phyloP scores from a whole-genome alignment of 2,888 invertebrate genomes.

The Idaea biselata region DNA sequence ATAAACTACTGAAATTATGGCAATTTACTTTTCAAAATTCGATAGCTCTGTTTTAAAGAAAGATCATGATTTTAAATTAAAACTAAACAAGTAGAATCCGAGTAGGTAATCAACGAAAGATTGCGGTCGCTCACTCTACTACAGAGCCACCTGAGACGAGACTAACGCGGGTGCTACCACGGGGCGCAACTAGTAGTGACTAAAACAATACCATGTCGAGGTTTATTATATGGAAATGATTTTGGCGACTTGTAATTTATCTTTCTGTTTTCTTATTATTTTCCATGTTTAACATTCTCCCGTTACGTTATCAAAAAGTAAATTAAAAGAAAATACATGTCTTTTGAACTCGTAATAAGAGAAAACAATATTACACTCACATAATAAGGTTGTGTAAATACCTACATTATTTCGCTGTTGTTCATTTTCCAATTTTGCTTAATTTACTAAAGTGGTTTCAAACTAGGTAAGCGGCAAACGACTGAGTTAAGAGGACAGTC shows the following conservation, averaged over 20 bases:
- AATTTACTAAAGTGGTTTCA: conserved; percentile 24
- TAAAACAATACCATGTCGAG: too few relatives aligned
- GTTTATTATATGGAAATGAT: too few relatives aligned
- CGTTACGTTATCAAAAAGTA: not conserved
- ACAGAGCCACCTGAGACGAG: too few relatives aligned
- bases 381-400: not conserved
- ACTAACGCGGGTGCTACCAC: too few relatives aligned
- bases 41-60: too few relatives aligned
- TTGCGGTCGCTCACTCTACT: too few relatives aligned
- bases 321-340: not conserved
- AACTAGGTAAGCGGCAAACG: conserved; percentile 26
- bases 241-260: not conserved
- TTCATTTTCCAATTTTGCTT: conserved; percentile 15
- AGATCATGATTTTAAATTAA: too few relatives aligned
- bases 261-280: not conserved
- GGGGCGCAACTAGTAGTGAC: too few relatives aligned
- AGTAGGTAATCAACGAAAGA: too few relatives aligned
- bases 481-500: conserved; percentile 20
- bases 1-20: too few relatives aligned
- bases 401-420: conserved; percentile 2
- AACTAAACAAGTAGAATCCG: too few relatives aligned
- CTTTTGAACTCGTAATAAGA: not conserved
- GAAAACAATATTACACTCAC: not conserved
- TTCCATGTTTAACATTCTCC: not conserved
- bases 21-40: too few relatives aligned